Conservation (phyloP, 2,797 vertebrate genomes). For the Carduelis carduelis region DNA sequence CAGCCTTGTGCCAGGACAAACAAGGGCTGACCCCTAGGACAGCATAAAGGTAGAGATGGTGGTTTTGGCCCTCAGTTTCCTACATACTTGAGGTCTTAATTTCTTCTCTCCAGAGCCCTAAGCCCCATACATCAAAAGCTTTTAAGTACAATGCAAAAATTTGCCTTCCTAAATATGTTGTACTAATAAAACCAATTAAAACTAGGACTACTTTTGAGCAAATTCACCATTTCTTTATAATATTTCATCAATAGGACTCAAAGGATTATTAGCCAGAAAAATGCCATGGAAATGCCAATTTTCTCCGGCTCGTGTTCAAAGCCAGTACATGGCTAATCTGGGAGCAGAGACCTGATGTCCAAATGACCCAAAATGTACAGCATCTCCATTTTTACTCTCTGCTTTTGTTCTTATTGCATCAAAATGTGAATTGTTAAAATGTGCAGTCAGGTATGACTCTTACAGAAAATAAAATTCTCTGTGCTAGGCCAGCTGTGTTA, state of each 20-base stretch:
- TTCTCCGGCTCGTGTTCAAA: neutral
- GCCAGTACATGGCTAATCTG: neutral
- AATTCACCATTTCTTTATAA: neutral
- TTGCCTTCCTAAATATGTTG: neutral
- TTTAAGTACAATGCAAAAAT: neutral
- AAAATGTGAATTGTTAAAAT: neutral
- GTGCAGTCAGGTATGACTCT: neutral
- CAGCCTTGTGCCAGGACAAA: neutral
- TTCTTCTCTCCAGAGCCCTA: neutral
- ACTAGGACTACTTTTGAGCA: neutral
- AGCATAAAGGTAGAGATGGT: neutral
- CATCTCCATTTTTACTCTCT: neutral
- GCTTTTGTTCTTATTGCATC: neutral
- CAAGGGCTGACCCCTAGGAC: neutral
- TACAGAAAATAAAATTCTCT: neutral
- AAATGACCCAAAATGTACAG: neutral
- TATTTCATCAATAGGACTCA: neutral
- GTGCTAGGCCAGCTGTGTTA: neutral
- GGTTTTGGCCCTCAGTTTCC: neutral
- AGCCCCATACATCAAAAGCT: neutral
- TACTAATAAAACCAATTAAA: neutral
- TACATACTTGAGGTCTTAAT: neutral
- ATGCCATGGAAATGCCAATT: fast-evolving
- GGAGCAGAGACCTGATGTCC: neutral
- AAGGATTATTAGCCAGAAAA: neutral